These are phyloP conservation scores for Cheilosia scutellata DNA, from an alignment of 2,888 invertebrate species.

Conservation along the genomic window DNA sequence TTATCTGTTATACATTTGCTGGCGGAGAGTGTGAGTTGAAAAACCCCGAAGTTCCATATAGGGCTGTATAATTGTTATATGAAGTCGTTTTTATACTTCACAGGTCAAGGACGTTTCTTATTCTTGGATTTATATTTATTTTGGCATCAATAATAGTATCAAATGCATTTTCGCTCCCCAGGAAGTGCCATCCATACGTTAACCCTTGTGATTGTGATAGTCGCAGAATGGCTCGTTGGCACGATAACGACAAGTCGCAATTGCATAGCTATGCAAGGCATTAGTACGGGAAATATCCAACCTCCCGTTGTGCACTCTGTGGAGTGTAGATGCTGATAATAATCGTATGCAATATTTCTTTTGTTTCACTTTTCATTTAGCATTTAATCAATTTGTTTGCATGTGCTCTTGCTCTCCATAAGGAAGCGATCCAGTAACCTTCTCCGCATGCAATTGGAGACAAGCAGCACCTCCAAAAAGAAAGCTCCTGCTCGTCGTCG, in stretches of 20 bases:
- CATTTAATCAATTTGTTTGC: conserved; percentile 67
- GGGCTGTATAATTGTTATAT: no score
- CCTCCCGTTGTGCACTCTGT: conserved; percentile 15
- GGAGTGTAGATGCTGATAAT: conserved; percentile 37
- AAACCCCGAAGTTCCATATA: no score
- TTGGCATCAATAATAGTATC: background rate
- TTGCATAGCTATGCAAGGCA: background rate
- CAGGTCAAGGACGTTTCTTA: no score
- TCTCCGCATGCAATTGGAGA: conserved; percentile 24
- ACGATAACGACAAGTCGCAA: conserved; percentile 28
- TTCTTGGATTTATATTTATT: background rate
- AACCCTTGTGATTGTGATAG: background rate
- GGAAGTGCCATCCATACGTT: background rate
- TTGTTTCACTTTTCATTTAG: conserved; percentile 62
- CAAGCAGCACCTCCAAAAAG: conserved; percentile 42
- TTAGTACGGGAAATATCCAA: background rate
- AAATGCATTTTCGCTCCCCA: background rate
- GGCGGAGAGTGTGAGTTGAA: background rate
- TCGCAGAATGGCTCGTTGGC: conserved; percentile 8
- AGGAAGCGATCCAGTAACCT: conserved; percentile 45
- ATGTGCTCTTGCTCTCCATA: conserved; percentile 34
- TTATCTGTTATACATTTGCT: conserved; percentile 28
- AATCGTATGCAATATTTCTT: conserved; percentile 68
- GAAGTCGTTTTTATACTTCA: no score
- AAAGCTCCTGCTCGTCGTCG: conserved; percentile 17